Evolutionary conservation across 1,140 invertebrate genomes (phyloP).

Genomic region (Pseudomyrmex pallidus): DNA sequence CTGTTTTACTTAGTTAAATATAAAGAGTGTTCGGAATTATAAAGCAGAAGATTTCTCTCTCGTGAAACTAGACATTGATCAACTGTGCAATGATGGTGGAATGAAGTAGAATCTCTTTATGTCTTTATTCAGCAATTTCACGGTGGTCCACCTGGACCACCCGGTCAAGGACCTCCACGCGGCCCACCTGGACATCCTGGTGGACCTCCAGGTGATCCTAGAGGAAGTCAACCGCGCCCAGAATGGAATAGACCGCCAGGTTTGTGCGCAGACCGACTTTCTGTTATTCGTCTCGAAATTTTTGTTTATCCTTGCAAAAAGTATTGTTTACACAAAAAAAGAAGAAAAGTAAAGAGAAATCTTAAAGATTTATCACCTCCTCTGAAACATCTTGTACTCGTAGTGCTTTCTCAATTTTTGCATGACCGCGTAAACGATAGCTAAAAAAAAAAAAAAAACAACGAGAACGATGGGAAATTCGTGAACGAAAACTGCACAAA

Average conservation of each 20-base stretch:
- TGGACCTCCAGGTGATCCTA: conserved; percentile 85
- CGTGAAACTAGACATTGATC: conserved; percentile 1
- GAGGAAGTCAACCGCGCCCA: conserved; percentile 87
- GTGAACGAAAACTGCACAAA: not conserved
- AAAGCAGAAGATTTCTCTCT: not conserved
- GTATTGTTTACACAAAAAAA: not conserved
- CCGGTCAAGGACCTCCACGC: conserved; percentile 88
- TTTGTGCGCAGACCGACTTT: conserved; percentile 62
- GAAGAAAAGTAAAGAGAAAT: not conserved
- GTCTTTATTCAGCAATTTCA: conserved; percentile 84
- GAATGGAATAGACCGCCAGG: conserved; percentile 92
- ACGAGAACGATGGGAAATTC: not conserved
- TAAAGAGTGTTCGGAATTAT: not conserved
- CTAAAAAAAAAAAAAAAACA: conserved; percentile 3
- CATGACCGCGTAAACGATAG: conserved; percentile 54
- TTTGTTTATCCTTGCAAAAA: conserved; percentile 20
- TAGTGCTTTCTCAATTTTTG: conserved; percentile 45
- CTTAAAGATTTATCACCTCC: conserved; percentile 10
- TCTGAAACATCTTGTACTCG: conserved; percentile 72
- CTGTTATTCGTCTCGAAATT: not conserved
- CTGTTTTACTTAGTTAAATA: not conserved
- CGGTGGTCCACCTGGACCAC: conserved; percentile 88
- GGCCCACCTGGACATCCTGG: conserved; percentile 86
- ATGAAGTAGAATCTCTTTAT: conserved; percentile 59
- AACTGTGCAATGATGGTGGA: conserved; percentile 48